Base-by-base conservation (phyloP, 2,113 vertebrate species). In the Rhinoderma darwinii region DNA sequence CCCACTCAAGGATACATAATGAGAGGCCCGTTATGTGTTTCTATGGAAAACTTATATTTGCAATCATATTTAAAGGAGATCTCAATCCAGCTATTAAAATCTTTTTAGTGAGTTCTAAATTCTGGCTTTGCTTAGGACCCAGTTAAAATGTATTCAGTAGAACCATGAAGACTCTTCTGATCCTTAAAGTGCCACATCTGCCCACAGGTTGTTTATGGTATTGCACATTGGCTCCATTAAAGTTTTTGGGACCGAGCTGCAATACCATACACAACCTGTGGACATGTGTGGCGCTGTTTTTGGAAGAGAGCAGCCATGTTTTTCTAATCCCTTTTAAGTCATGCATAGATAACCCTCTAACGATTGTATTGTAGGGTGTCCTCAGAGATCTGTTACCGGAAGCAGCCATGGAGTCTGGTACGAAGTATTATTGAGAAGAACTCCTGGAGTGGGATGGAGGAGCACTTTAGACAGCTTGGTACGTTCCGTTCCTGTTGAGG, bases 371-470 rank as follows among this genome's bases (percentile, higher is more conserved):
- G 9, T 41, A 98, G 97, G 68, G 95, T 97, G 51, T 98, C 97
- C 50, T 97, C 97, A 0, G 94, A 97, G 90, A 98, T 98, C 92
- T 96, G 96, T 91, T 98, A 97, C 93, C 92, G 95, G 91, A 97
- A 98, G 92, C 97, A 98, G 92, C 97, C 97, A 0, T 98, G 97
- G 97, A 97, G 95, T 86, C 92, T 98, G 11, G 97, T 98, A 86
- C 97, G 97, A 90, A 92, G 96, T 0, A 91, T 97, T 76, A 97
- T 97, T 0, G 97, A 98, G 88, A 97, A 97, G 91, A 97, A 97
- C 89, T 95, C 96, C 0, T 97, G 96, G 97, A 97, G 93, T 0
- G 96, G 97, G 51, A 96, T 97, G 1, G 97, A 97, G 32, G 96
- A 98, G 35, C 96, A 97, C 72, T 98, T 96, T 92, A 94, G 94